A percentile compares a stretch with the other conserved stretches of the same genome.
These are phyloP conservation scores for Syndactyla subalaris DNA, from an alignment of 2,797 vertebrate genomes.

Conservation along the genomic window DNA sequence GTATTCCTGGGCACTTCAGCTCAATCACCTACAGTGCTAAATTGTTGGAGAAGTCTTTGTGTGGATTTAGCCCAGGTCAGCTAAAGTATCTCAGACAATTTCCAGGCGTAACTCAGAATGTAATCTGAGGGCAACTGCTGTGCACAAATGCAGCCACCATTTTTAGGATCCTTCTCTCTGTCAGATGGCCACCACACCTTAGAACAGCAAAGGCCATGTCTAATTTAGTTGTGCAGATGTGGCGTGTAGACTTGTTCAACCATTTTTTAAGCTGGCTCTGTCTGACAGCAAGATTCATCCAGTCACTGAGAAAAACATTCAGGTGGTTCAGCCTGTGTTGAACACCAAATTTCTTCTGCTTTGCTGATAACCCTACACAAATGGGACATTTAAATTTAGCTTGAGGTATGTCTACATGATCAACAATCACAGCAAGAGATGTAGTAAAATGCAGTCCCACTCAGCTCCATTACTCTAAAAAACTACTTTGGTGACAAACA, in stretches of 20 bases:
- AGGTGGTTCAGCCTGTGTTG: not conserved
- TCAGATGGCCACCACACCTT: not conserved
- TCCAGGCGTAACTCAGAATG: not conserved
- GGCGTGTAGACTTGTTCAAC: not conserved
- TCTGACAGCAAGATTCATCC: not conserved
- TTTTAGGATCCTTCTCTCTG: not conserved
- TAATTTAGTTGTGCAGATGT: not conserved
- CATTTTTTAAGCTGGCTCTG: not conserved
- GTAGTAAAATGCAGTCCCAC: not conserved
- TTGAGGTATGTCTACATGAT: not conserved
- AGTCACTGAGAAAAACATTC: not conserved
- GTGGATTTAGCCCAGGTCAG: not conserved
- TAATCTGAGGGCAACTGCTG: not conserved
- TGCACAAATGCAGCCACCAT: not conserved
- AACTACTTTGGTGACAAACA: not conserved
- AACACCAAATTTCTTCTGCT: not conserved
- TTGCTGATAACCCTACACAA: not conserved
- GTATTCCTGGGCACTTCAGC: not conserved
- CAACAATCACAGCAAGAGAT: slow-evolving; percentile 1
- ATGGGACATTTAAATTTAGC: not conserved
- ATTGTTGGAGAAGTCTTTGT: not conserved
- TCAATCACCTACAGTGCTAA: not conserved
- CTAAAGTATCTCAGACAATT: not conserved
- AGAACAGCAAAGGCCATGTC: not conserved
- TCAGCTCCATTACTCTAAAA: not conserved